Base-by-base conservation (phyloP, 2,888 invertebrate genomes). In the Tenthredo distinguenda region DNA sequence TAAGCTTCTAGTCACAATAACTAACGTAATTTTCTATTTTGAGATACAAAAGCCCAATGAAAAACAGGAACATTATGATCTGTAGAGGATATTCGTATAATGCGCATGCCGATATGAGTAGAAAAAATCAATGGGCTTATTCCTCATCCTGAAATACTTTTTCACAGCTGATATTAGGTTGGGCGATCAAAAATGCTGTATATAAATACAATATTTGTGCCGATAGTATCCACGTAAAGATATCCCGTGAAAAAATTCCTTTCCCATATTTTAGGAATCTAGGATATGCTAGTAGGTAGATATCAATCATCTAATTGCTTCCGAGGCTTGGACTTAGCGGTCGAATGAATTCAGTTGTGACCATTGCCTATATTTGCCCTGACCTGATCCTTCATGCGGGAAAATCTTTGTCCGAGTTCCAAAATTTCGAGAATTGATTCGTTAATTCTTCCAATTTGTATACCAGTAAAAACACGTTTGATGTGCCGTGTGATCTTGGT, bases 401-500 rank as follows among this genome's bases (percentile, higher is more conserved):
- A 34, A 18, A 68, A 68, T 68, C 68, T 6, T 68, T 68, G 26
- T 31, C 6, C 5, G 6, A 31, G 34, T 18, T 34, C 15, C 5
- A 18, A 31, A 68, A 34, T 34, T 18, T 18, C 34, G 18, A 15
- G 34, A 34, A 68, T 68, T 18, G 34, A 18, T 77, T 55, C 55
- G 43, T 74, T 18, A 26, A 74, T 74, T 74, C n/a, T 74, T 21
- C 40, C 12, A 21, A 74, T 37, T 43, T 21, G 43, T 43, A 68
- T 21, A 43, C 43, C n/a, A 40, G 10, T 43, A 26, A 55, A 77
- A 77, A 47, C 55, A 34, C 26, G 37, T 31, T 77, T 55, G 31
- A 26, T 55, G 15, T 62, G 40, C 40, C 81, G 40, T 62, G 81
- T 81, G 81, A 81, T 81, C 81, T 21, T 37, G 58, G 81, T 58